Percentiles rank a stretch among this genome's conserved stretches.
These are phyloP conservation scores for Cephalotes varians DNA, from an alignment of 2,888 invertebrate genomes.

Conservation along the genomic window DNA sequence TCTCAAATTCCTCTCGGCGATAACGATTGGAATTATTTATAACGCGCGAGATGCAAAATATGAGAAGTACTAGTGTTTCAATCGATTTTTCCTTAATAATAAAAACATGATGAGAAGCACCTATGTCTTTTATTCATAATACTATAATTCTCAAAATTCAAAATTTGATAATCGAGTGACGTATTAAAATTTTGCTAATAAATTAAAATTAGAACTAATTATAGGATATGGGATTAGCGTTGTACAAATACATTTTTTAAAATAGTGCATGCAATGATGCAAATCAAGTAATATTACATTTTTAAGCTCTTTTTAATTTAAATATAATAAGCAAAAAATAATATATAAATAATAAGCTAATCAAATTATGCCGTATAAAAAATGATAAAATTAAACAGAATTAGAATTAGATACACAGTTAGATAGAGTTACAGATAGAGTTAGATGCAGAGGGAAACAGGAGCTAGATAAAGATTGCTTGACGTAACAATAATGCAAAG, in stretches of 20 bases:
- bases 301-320: background rate
- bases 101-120: background rate
- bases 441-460: background rate
- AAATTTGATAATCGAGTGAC: background rate
- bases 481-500: slow-evolving; percentile 20
- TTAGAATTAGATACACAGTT: background rate
- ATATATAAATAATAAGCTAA: background rate
- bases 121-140: background rate
- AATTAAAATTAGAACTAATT: background rate
- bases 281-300: background rate
- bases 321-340: background rate
- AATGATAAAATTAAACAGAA: background rate
- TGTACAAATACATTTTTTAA: background rate
- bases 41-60: background rate
- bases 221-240: background rate
- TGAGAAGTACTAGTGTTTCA: background rate
- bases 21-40: background rate
- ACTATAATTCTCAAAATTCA: background rate
- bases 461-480: background rate
- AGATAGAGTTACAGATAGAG: background rate
- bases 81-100: slow-evolving; percentile 1
- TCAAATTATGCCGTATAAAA: background rate
- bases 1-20: background rate
- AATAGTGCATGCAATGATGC: background rate
- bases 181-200: background rate